Percentiles rank a stretch among this genome's conserved stretches.
Evolutionary conservation across 2,113 vertebrate genomes (phyloP).

Genomic region (Lethenteron camtschaticum): DNA sequence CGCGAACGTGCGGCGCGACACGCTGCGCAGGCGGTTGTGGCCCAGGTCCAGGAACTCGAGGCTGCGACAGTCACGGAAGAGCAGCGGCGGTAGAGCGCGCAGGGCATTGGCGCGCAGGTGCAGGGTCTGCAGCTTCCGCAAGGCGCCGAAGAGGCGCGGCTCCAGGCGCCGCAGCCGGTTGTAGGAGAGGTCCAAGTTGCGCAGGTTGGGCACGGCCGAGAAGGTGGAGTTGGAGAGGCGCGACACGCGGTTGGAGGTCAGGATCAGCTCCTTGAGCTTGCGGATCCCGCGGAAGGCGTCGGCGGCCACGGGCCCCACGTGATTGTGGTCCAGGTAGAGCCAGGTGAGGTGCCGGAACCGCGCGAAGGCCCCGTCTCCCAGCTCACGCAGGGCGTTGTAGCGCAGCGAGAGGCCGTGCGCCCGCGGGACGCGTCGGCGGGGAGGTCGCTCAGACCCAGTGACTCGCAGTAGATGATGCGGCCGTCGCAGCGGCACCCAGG

Average conservation of each 20-base stretch:
- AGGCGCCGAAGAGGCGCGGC: constrained; percentile 57
- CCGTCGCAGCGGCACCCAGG: constrained; percentile 81
- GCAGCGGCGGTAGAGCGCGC: constrained; percentile 56
- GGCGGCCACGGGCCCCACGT: constrained; percentile 59
- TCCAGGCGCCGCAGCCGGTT: constrained; percentile 71
- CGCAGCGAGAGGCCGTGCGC: constrained; percentile 79
- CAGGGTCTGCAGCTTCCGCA: constrained; percentile 71
- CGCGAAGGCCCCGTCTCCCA: constrained; percentile 63
- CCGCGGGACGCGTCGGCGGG: constrained; percentile 67
- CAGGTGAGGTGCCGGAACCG: constrained; percentile 80
- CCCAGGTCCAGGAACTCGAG: constrained; percentile 84
- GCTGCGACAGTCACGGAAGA: constrained; percentile 87
- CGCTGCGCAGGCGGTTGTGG: constrained; percentile 74
- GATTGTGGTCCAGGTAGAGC: constrained; percentile 96
- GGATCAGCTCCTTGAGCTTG: constrained; percentile 76
- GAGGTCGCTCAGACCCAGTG: constrained; percentile 69
- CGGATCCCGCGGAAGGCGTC: constrained; percentile 75
- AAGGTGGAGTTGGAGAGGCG: constrained; percentile 70
- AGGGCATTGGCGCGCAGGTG: constrained; percentile 78
- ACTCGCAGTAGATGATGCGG: constrained; percentile 95
- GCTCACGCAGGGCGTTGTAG: constrained; percentile 82
- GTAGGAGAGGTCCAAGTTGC: constrained; percentile 86
- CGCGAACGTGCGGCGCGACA: constrained; percentile 74
- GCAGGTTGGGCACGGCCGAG: constrained; percentile 67
- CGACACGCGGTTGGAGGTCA: constrained; percentile 86